Evolutionary conservation across 1,140 invertebrate species (phyloP), one percentile per base, ranked within the genome.

Genomic region (Tetraneura akinire): DNA sequence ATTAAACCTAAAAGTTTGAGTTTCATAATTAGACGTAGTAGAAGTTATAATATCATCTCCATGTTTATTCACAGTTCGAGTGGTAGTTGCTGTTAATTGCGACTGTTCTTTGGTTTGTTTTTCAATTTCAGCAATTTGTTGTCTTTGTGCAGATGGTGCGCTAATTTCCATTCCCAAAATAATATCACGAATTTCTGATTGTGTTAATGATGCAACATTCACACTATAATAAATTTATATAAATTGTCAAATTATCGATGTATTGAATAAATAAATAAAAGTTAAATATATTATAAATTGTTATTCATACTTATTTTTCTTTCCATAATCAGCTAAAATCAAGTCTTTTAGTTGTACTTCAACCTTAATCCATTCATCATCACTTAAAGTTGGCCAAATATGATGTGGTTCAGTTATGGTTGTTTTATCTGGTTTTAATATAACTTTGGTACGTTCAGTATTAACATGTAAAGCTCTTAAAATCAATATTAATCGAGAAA

Each of bases 121-220:
- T 86, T 99, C 98, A 84, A 99, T 99, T 87, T 99, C 98, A 2
- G 97, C 97, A 83, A 99, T 99, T 86, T 99, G 98, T 86, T 99
- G 98, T 68, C 98, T 88, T 85, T 99, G 97, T 0, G 97, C 96
- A 0, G 96, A 98, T 0, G 98, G 98, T 0, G 98, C 98, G 49
- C 96, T 98, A 81, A 99, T 99, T 87, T 99, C 98, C 97, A 99
- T 99, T 85, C 98, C 98, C 37, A 99, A 89, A 84, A 99, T 99
- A 81, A 99, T 99, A 86, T 99, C 98, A 81, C 98, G 91, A 84
- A 99, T 99, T 88, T 99, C 98, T 0, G 97, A 98, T 85, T 99
- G 98, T 0, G 98, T 99, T 14, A 99, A 87, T 0, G 97, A 99
- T 0, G 96, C 97, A 0, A 99, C 97, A 86, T 99, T 99, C 0